Conservation (phyloP, 37 sponge, comb jelly and placozoan genomes). For the Aplysina aerophoba region DNA sequence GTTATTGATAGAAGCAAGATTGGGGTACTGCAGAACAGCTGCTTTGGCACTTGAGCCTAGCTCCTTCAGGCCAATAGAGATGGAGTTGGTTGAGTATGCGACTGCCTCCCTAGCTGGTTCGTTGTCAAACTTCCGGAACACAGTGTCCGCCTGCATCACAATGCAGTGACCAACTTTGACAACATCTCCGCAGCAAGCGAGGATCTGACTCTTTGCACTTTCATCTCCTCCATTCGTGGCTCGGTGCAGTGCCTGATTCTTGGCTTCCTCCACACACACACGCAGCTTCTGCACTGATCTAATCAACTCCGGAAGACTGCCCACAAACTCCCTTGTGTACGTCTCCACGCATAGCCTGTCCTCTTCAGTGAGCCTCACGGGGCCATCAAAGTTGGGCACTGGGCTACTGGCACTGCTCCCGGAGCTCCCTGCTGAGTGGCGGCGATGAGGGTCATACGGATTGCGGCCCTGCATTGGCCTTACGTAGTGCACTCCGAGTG, state of each 20-base stretch:
- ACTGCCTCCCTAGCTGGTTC: conserved; percentile 59
- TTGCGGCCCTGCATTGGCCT: not conserved
- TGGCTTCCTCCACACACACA: conserved; percentile 15
- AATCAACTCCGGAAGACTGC: conserved; percentile 6
- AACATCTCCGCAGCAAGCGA: not conserved
- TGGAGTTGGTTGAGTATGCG: conserved; percentile 57
- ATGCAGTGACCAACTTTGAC: conserved; percentile 21
- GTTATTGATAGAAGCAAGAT: conserved; percentile 54
- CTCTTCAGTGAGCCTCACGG: not conserved
- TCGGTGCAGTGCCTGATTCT: not conserved
- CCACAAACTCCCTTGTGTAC: conserved; percentile 34
- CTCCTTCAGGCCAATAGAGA: conserved; percentile 69
- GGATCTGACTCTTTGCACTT: not conserved
- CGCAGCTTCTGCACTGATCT: conserved; percentile 20
- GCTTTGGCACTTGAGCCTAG: conserved; percentile 77
- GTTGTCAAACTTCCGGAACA: conserved; percentile 80
- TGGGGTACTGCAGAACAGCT: conserved; percentile 82
- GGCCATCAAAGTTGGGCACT: not conserved
- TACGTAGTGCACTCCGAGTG: conserved; percentile 7
- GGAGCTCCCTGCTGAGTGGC: not conserved
- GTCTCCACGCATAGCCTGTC: not conserved
- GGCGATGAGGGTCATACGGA: not conserved
- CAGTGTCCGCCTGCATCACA: conserved; percentile 62
- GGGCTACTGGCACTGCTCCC: not conserved
- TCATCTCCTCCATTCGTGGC: not conserved